Conservation (phyloP, 2,888 invertebrate genomes). For the Tinea pellionella region DNA sequence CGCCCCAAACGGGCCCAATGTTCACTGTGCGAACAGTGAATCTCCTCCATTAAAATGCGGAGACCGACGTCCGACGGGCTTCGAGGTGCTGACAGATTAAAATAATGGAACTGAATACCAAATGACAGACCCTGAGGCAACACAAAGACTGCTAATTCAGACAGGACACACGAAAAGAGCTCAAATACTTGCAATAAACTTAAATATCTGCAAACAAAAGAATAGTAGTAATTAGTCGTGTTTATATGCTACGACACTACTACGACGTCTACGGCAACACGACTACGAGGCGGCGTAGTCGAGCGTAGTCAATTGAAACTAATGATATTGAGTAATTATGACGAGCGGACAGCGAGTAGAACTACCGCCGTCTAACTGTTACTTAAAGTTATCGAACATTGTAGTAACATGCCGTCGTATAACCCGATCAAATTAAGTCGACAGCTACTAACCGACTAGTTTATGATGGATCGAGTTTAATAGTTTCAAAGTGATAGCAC, state of each 20-base stretch:
- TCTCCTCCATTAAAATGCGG: neutral
- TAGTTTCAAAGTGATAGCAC: constrained; percentile 6
- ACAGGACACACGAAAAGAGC: neutral
- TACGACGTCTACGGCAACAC: too few species aligned
- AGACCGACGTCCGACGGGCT: neutral
- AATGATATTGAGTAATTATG: neutral
- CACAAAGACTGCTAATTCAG: neutral
- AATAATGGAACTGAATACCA: constrained; percentile 11
- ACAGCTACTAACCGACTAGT: neutral
- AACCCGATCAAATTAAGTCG: neutral
- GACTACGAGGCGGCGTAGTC: too few species aligned
- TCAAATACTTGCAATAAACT: too few species aligned
- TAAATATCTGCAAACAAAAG: too few species aligned
- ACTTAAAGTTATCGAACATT: neutral
- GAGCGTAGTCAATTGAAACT: neutral
- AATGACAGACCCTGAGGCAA: constrained; percentile 1
- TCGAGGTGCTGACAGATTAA: constrained; percentile 13
- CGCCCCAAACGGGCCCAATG: too few species aligned
- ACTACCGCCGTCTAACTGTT: neutral
- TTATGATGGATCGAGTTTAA: constrained; percentile 7
- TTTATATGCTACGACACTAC: too few species aligned
- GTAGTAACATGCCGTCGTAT: neutral
- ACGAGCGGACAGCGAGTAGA: neutral
- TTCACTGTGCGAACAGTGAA: neutral
- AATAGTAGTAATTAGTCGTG: too few species aligned